Percentiles rank a stretch among this genome's conserved stretches.
Conservation (phyloP, 2,113 vertebrate species). For the Ranitomeya imitator region DNA sequence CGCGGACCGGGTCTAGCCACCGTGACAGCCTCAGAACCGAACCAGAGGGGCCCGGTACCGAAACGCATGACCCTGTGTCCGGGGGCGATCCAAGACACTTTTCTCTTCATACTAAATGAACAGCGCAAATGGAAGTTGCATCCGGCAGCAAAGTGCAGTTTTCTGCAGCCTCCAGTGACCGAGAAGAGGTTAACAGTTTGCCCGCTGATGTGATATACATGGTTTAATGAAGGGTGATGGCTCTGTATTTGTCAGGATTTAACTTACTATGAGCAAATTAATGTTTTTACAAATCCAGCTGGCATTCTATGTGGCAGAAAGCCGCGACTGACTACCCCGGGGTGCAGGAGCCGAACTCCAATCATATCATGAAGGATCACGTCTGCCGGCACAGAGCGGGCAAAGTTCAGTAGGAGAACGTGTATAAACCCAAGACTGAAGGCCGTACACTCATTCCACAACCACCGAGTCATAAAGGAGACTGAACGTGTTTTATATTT, state of each 20-base stretch:
- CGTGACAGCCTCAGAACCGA: no score
- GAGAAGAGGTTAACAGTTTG: conserved; percentile 11
- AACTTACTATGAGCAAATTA: conserved; percentile 46
- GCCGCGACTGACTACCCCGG: background rate
- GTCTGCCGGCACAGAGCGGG: background rate
- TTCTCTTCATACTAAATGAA: background rate
- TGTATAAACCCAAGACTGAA: background rate
- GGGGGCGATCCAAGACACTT: no score
- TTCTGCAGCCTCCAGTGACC: background rate
- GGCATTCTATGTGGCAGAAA: background rate
- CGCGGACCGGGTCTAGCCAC: no score
- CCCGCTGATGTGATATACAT: conserved; percentile 32
- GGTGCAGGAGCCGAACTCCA: background rate
- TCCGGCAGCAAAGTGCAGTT: no score
- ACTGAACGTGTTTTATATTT: background rate
- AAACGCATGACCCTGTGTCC: no score
- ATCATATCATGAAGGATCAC: conserved; percentile 29
- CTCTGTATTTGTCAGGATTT: conserved; percentile 30
- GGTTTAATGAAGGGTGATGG: conserved; percentile 33
- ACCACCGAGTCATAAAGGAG: background rate
- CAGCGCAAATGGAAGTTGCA: background rate
- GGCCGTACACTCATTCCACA: background rate
- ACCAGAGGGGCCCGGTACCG: no score
- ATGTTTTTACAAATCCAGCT: conserved; percentile 46
- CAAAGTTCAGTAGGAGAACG: background rate